Base-by-base conservation (phyloP, 2,797 vertebrate species). In the Onychomys arenicola region DNA sequence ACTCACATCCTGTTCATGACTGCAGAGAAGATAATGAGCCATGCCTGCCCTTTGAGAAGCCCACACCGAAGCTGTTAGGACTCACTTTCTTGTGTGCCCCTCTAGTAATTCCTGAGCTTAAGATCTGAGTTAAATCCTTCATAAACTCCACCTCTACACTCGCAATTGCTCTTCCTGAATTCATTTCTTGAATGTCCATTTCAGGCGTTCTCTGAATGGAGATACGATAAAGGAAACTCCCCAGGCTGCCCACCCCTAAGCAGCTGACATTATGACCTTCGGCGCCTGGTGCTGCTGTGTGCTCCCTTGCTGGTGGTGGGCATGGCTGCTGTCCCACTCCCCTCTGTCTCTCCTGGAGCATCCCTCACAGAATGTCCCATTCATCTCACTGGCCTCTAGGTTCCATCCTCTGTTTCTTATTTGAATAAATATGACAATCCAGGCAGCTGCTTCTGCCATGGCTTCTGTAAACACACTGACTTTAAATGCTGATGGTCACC, bases 281-380 rank as follows among this genome's bases (percentile, higher is more conserved):
- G 55, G 43, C 6, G 43, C 6, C 55, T 21, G 17, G 34, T 8
- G 7, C 12, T 82, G 25, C 59, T 1, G 32, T 17, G 3, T 12
- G 9, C 0, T 0, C 25, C 4, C 4, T 25, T 40, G 6, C 32
- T 6, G 23, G 23, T 2, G 21, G 81, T 76, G 32, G 71, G 69
- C 4, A 2, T 10, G 3, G 2, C 17, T 13, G 9, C 34, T 13
- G 2, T 55, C 25, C 21, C 19, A 12, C 11, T 46, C 21, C 17
- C 27, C 46, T 67, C 16, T 59, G n/a, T 7, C 29, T 67, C 16
- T 59, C 8, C 29, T 2, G 1, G 27, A 5, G n/a, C 37, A 37
- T 84, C 16, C 23, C 29, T 27, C 5, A 1, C 0, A 16, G 32
- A 37, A 69, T 0, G 4, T 29, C 69, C 71, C 40, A 32, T 5